phyloP scores from a whole-genome alignment of 2,888 invertebrate species.

The Cheilosia urbana region DNA sequence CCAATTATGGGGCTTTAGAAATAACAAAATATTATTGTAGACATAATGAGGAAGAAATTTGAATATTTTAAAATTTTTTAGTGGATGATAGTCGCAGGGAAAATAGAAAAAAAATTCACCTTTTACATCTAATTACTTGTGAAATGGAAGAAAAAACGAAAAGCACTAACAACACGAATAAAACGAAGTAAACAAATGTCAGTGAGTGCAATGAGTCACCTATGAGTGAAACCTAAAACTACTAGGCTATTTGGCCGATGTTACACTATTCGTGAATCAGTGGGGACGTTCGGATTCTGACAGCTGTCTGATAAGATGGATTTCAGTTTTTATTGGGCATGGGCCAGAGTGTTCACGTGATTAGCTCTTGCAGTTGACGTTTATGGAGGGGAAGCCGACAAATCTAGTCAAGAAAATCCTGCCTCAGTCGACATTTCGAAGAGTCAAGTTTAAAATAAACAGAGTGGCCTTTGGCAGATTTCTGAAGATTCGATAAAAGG shows the following conservation, averaged over 20 bases:
- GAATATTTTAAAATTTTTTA: conserved; percentile 6
- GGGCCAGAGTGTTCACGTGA: no score
- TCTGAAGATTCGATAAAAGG: no score
- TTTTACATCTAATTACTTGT: conserved; percentile 68
- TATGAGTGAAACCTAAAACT: background rate
- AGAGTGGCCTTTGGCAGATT: no score
- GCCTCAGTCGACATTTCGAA: no score
- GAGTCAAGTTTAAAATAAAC: no score
- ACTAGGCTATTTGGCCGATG: background rate
- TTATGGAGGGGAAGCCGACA: no score
- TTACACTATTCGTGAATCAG: background rate
- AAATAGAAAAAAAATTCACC: conserved; percentile 59
- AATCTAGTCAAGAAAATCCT: no score
- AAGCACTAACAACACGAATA: conserved; percentile 71
- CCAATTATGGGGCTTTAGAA: conserved; percentile 23
- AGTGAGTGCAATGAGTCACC: conserved; percentile 43
- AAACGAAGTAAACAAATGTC: conserved; percentile 77
- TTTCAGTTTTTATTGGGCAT: no score
- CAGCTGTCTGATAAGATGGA: no score
- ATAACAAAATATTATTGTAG: conserved; percentile 19
- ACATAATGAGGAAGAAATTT: background rate
- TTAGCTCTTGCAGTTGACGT: no score
- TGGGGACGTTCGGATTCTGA: no score
- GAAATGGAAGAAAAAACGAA: conserved; percentile 68
- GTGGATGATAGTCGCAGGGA: conserved; percentile 9